Percentiles rank a stretch among this genome's conserved stretches.
Conservation (phyloP, 1,140 invertebrate genomes). For the Brachionus plicatilis region DNA sequence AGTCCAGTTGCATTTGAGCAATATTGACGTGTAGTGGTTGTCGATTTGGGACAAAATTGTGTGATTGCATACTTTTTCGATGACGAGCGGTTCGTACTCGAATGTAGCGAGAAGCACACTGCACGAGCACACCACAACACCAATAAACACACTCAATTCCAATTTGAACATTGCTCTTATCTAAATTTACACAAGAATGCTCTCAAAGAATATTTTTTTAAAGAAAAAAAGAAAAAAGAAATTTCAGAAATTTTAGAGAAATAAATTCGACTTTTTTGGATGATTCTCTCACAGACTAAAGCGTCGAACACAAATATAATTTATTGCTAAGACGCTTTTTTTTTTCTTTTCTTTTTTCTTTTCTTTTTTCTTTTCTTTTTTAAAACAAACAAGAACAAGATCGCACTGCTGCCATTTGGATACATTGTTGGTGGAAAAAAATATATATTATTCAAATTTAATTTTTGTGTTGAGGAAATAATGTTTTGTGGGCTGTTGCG, state of each 20-base stretch:
- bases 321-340: not conserved
- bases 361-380: not conserved
- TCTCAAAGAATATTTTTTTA: not conserved
- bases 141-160: not conserved
- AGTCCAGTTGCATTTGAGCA: conserved; percentile 3
- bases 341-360: too few relatives aligned
- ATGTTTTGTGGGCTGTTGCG: not conserved
- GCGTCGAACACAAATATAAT: not conserved
- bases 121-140: not conserved
- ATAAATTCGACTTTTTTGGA: not conserved
- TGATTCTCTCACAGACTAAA: not conserved
- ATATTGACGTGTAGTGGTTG: not conserved
- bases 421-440: not conserved
- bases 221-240: not conserved
- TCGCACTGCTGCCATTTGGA: not conserved
- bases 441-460: not conserved
- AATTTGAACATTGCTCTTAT: not conserved
- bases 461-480: not conserved
- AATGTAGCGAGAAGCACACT: not conserved
- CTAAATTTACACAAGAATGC: not conserved
- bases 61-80: not conserved
- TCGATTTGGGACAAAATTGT: not conserved
- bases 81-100: not conserved
- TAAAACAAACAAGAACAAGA: not conserved
- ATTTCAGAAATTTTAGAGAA: not conserved